Evolutionary conservation across 2,888 invertebrate genomes (phyloP).

Genomic region (Rhopalosiphum nymphaeae): DNA sequence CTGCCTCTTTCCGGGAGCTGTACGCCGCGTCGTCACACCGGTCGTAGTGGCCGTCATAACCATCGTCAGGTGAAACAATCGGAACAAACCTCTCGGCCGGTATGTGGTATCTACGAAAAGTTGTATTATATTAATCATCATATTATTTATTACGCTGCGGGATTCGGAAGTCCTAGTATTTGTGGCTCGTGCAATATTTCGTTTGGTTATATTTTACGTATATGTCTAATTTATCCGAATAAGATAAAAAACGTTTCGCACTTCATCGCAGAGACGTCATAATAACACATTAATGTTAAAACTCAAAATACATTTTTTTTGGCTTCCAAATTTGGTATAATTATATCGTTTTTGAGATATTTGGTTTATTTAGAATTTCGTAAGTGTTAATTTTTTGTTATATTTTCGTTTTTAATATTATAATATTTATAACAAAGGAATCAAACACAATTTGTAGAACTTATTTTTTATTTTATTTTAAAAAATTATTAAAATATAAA

Average conservation of each 20-base stretch:
- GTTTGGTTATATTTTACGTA: background rate
- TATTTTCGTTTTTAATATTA: background rate
- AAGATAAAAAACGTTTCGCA: background rate
- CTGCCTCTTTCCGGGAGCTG: constrained; percentile 71
- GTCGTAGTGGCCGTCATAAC: constrained; percentile 60
- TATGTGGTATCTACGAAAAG: constrained; percentile 23
- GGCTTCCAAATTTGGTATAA: background rate
- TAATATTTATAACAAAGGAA: background rate
- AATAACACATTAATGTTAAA: background rate
- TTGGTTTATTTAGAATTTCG: background rate
- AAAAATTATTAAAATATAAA: background rate
- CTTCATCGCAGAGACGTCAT: background rate
- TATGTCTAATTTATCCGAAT: background rate
- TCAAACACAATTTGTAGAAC: background rate
- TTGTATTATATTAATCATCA: background rate
- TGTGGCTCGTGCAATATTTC: background rate
- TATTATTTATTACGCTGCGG: background rate
- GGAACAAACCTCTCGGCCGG: constrained; percentile 56
- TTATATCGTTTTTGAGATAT: background rate
- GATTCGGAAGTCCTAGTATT: background rate
- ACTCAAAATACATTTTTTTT: background rate
- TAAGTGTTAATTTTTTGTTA: background rate
- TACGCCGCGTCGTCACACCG: constrained; percentile 60
- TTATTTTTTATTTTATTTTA: no score
- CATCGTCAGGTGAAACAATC: constrained; percentile 57